phyloP scores from a whole-genome alignment of 2,888 invertebrate genomes.

The Noctua pronuba region DNA sequence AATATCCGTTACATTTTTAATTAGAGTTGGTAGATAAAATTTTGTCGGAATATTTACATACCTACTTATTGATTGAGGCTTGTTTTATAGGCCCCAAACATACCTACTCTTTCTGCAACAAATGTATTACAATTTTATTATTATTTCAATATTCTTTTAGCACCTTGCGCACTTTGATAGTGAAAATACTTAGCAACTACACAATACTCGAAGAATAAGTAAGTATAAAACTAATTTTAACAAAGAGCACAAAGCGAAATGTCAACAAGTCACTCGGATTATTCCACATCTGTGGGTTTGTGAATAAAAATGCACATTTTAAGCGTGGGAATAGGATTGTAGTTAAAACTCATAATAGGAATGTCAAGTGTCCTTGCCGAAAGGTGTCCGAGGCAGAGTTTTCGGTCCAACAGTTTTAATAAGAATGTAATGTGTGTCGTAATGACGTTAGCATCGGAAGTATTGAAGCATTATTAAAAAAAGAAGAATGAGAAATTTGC shows the following conservation, averaged over 20 bases:
- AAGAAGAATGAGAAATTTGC: constrained; percentile 16
- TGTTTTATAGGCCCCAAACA: too few relatives aligned
- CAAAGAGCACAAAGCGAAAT: constrained; percentile 67
- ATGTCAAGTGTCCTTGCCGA: constrained; percentile 62
- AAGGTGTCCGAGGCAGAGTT: constrained; percentile 52
- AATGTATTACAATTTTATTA: background rate
- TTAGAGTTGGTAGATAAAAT: background rate
- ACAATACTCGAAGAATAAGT: constrained; percentile 23
- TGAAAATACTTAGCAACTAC: background rate
- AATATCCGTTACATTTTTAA: background rate
- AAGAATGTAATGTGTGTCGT: constrained; percentile 32
- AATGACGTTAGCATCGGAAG: constrained; percentile 15
- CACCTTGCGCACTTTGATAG: constrained; percentile 1
- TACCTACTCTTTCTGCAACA: background rate
- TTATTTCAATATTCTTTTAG: background rate
- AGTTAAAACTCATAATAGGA: constrained; percentile 39
- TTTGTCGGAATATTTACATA: background rate
- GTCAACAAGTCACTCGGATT: constrained; percentile 75
- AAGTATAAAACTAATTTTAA: constrained; percentile 40
- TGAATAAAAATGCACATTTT: constrained; percentile 53
- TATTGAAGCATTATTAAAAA: constrained; percentile 31
- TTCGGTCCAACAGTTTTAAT: constrained; percentile 49
- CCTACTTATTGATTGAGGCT: too few relatives aligned
- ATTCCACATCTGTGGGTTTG: constrained; percentile 66
- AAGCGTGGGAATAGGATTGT: constrained; percentile 66